Conservation (phyloP, 2,113 vertebrate genomes). For the Triplophysa tibetana region DNA sequence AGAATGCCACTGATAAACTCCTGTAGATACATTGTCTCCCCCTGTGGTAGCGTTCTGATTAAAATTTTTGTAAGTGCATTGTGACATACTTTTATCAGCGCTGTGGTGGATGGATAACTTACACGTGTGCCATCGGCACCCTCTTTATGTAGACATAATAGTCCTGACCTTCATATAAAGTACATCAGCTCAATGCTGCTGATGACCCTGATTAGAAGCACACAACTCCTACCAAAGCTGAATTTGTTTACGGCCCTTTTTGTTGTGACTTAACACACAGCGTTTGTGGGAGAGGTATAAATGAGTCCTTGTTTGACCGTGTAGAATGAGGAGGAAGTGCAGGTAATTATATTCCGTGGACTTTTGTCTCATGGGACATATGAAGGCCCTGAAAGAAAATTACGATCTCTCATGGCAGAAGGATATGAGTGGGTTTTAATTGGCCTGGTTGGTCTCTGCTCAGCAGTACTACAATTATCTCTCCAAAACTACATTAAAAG, state of each 20-base stretch:
- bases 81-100: constrained; percentile 27
- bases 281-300: neutral
- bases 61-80: constrained; percentile 10
- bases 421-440: neutral
- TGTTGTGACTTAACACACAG: neutral
- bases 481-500: neutral
- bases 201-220: neutral
- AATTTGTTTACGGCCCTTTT: neutral
- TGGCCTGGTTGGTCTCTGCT: constrained; percentile 1
- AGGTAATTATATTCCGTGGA: constrained; percentile 14
- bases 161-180: neutral
- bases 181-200: neutral
- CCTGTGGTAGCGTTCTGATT: constrained; percentile 16
- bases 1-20: neutral
- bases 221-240: neutral
- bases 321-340: neutral
- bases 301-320: constrained; percentile 4
- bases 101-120: neutral
- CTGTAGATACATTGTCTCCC: neutral
- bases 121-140: constrained; percentile 1
- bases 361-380: neutral
- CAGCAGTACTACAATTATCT: neutral
- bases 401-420: neutral
- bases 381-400: neutral
- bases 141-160: constrained; percentile 5